These are phyloP conservation scores for Sapajus apella DNA, from an alignment of 2,113 vertebrate species.

Conservation along the genomic window DNA sequence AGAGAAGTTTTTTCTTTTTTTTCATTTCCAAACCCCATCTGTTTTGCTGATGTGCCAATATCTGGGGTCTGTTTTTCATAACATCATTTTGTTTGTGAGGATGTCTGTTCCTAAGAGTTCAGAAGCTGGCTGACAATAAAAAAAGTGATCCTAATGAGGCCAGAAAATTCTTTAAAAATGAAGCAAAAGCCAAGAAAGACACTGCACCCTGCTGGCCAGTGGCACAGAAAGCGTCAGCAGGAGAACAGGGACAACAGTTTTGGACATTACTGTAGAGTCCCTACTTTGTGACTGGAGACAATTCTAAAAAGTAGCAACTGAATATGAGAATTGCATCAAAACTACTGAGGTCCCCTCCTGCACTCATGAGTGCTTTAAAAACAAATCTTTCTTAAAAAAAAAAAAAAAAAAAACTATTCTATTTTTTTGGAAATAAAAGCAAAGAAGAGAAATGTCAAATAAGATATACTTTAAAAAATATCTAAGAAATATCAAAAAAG, in stretches of 20 bases:
- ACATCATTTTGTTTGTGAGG: slow-evolving; percentile 77
- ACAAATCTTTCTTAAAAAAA: background rate
- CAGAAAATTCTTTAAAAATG: slow-evolving; percentile 66
- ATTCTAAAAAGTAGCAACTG: background rate
- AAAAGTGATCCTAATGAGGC: slow-evolving; percentile 58
- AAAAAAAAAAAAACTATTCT: background rate
- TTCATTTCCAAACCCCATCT: slow-evolving; percentile 68
- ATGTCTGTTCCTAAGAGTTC: slow-evolving; percentile 77
- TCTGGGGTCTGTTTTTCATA: slow-evolving; percentile 74
- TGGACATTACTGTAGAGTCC: background rate
- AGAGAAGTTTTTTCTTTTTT: background rate
- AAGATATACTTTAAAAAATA: background rate
- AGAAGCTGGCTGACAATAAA: slow-evolving; percentile 67
- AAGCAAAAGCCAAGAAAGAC: slow-evolving; percentile 78
- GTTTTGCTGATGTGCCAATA: slow-evolving; percentile 77
- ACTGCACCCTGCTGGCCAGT: slow-evolving; percentile 80
- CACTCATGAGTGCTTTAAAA: background rate
- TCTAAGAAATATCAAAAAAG: background rate
- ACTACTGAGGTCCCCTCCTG: background rate
- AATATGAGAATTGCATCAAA: background rate
- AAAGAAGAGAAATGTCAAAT: slow-evolving; percentile 18
- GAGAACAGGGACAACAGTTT: background rate
- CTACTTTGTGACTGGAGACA: slow-evolving; percentile 1
- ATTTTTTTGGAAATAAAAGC: background rate
- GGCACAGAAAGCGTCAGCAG: background rate